Evolutionary conservation across 2,888 invertebrate species (phyloP).

Genomic region (Hipparchia sbordonii): DNA sequence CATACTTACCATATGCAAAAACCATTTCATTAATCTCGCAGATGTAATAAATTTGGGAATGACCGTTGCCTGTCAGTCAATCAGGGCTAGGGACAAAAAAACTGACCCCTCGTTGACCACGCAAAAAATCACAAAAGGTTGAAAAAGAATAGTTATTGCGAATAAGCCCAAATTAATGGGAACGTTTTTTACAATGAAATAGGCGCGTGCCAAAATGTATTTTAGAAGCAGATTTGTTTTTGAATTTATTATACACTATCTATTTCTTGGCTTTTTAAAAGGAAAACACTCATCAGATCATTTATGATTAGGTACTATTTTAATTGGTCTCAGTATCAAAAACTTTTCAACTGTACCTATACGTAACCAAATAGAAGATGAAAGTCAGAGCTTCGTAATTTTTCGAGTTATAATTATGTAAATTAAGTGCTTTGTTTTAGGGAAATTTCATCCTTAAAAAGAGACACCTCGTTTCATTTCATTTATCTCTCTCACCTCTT

Average conservation of each 20-base stretch:
- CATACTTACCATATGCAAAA: background rate
- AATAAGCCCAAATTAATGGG: constrained; percentile 68
- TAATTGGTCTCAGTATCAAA: too few relatives aligned
- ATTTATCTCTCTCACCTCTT: too few relatives aligned
- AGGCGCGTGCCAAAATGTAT: constrained; percentile 57
- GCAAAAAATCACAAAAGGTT: constrained; percentile 60
- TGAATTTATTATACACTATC: background rate
- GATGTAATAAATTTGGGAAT: constrained; percentile 59
- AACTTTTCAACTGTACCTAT: too few relatives aligned
- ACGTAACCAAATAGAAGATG: too few relatives aligned
- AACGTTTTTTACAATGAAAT: constrained; percentile 55
- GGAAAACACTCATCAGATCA: too few relatives aligned
- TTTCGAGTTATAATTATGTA: too few relatives aligned
- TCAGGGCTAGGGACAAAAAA: constrained; percentile 64
- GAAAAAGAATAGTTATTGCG: constrained; percentile 56
- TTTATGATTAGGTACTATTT: too few relatives aligned
- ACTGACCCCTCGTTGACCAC: constrained; percentile 81
- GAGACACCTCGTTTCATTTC: too few relatives aligned
- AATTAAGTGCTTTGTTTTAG: too few relatives aligned
- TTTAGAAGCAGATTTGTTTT: background rate
- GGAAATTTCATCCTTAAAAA: too few relatives aligned
- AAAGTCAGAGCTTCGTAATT: too few relatives aligned
- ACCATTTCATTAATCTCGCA: constrained; percentile 25
- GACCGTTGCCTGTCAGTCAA: constrained; percentile 80
- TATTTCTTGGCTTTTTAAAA: too few relatives aligned